Evolutionary conservation across 1,140 invertebrate genomes (phyloP).

Genomic region (Microplitis demolitor): DNA sequence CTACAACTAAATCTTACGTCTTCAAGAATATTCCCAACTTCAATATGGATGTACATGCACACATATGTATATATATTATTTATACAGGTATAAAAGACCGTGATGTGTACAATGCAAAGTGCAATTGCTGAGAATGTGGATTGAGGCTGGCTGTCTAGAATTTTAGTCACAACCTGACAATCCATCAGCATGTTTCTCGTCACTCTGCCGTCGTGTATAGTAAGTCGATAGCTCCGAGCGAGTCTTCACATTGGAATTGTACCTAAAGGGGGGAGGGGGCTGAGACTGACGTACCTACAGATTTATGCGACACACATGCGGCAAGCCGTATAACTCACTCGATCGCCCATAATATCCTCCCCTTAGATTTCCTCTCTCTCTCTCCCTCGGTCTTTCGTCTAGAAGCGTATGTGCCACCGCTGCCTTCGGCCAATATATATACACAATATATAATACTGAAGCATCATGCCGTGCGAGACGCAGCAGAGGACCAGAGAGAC

Average conservation of each 20-base stretch:
- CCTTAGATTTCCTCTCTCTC: conserved; percentile 28
- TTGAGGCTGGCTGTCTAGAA: no score
- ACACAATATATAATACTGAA: background rate
- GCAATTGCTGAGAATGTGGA: no score
- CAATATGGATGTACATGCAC: background rate
- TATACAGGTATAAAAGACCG: no score
- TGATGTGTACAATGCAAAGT: no score
- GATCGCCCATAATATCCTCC: conserved; percentile 56
- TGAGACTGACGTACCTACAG: conserved; percentile 52
- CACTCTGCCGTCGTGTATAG: background rate
- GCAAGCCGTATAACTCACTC: conserved; percentile 60
- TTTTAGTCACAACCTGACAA: no score
- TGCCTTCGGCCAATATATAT: conserved; percentile 23
- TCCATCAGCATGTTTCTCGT: no score
- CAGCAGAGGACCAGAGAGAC: conserved; percentile 46
- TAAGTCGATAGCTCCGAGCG: conserved; percentile 10
- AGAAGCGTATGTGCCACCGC: conserved; percentile 8
- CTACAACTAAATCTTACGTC: background rate
- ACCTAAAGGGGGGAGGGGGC: conserved; percentile 46
- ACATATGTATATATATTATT: no score
- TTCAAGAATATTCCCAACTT: background rate
- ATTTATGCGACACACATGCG: conserved; percentile 62
- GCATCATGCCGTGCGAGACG: conserved; percentile 25
- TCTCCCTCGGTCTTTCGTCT: conserved; percentile 8
- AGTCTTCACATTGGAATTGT: background rate